Evolutionary conservation across 2,113 vertebrate genomes (phyloP).

Genomic region (Dendropsophus ebraccatus): DNA sequence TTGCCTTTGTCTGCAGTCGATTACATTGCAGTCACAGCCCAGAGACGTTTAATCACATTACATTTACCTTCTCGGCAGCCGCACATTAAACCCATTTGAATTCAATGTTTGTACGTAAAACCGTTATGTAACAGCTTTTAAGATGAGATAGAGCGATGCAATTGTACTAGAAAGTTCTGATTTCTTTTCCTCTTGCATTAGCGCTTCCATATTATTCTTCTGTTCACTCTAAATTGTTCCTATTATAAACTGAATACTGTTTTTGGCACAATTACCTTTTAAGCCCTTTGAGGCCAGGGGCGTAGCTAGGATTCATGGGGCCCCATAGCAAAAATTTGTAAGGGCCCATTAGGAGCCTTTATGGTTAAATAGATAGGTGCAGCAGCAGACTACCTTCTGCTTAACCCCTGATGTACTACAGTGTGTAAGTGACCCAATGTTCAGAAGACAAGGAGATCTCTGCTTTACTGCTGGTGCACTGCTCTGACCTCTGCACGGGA

Average conservation of each 20-base stretch:
- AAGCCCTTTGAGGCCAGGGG: too few relatives aligned
- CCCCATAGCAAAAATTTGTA: too few relatives aligned
- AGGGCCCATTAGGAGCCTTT: too few relatives aligned
- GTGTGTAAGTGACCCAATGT: too few relatives aligned
- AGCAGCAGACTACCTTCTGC: too few relatives aligned
- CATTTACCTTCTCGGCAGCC: background rate
- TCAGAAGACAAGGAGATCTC: too few relatives aligned
- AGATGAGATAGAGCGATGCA: background rate
- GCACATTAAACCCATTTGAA: slow-evolving; percentile 34
- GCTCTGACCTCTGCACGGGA: too few relatives aligned
- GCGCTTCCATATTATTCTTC: background rate
- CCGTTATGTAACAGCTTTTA: slow-evolving; percentile 14
- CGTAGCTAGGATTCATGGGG: too few relatives aligned
- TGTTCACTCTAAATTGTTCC: background rate
- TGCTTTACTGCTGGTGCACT: too few relatives aligned
- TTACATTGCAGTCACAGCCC: background rate
- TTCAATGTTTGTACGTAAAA: slow-evolving; percentile 3
- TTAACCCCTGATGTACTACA: too few relatives aligned
- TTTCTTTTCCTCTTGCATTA: background rate
- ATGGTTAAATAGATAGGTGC: too few relatives aligned
- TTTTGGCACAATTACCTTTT: background rate
- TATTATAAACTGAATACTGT: background rate
- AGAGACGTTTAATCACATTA: slow-evolving; percentile 4
- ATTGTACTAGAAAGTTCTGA: background rate
- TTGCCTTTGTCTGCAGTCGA: too few relatives aligned